Base-by-base conservation (phyloP, 2,113 vertebrate species). In the Plecotus auritus region DNA sequence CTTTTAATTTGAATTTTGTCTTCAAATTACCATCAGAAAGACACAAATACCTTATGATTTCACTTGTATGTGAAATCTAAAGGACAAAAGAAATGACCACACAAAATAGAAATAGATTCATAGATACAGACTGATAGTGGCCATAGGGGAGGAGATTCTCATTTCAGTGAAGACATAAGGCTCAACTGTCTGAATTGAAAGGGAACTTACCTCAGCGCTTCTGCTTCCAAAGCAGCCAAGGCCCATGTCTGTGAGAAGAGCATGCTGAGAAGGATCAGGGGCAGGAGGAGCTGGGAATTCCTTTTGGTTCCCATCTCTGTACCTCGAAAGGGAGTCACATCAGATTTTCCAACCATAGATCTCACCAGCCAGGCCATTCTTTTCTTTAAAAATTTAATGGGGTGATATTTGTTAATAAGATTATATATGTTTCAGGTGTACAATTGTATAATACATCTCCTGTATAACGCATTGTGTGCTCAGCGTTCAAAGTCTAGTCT, bases 251-350 rank as follows among this genome's bases (percentile, higher is more conserved):
- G 98, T 42, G 99, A 98, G 97, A 98, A 99, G 86, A 99, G 98
- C 82, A 98, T 97, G 96, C 98, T 98, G 97, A 98, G 98, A 88
- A 99, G 98, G 17, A 98, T 98, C 97, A 99, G 98, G 85, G 99
- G 95, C 88, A 99, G 96, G 30, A 99, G 98, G 95, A 99, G 97
- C 96, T 99, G 99, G 97, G 98, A 98, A 91, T 98, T 98, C 97
- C 97, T 98, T 97, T 99, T 98, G 77, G 98, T 98, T 98, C 99
- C 98, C 99, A 99, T 99, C 85, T 97, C 49, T 96, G 96, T 95
- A 98, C 97, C 98, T 98, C 95, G n/a, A 88, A 16, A 49, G 49
- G 14, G 40, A 91, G 35, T 73, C 40, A 72, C 5, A 28, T 69
- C 35, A 84, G 2, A 69, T 72, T 72, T 45, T 22, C 4, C 28